Conservation (phyloP, 2,113 vertebrate genomes). For the Peromyscus leucopus region DNA sequence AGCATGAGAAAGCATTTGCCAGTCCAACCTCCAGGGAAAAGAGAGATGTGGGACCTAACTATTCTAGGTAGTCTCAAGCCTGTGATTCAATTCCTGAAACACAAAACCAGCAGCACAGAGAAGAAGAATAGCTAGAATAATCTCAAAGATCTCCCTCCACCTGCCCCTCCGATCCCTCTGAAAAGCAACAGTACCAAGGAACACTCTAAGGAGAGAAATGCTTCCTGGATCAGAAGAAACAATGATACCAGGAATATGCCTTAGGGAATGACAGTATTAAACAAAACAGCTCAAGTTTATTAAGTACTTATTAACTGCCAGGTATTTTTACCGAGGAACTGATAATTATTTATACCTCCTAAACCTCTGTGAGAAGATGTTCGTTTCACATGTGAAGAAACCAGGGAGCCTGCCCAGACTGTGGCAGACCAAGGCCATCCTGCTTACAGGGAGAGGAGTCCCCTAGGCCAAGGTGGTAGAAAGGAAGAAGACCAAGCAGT, state of each 20-base stretch:
- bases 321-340: constrained; percentile 14
- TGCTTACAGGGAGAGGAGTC: background rate
- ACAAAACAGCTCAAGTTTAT: constrained; percentile 65
- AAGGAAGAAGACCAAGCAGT: background rate
- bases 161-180: background rate
- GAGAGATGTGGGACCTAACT: background rate
- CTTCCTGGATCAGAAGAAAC: constrained; percentile 29
- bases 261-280: constrained; percentile 39
- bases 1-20: background rate
- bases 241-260: background rate
- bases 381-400: constrained; percentile 55
- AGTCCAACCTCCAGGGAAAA: background rate
- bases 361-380: constrained; percentile 44
- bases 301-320: constrained; percentile 74
- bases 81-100: background rate
- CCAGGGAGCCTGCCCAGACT: background rate
- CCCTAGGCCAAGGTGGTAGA: background rate
- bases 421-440: background rate
- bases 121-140: background rate
- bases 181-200: constrained; percentile 18
- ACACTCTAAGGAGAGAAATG: background rate
- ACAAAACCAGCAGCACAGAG: background rate
- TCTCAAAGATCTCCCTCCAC: background rate
- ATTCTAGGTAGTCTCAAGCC: background rate
- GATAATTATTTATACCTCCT: constrained; percentile 66